Evolutionary conservation across 2,113 vertebrate genomes (phyloP), one percentile per base, ranked within the genome.

Genomic region (Elanoides forficatus): DNA sequence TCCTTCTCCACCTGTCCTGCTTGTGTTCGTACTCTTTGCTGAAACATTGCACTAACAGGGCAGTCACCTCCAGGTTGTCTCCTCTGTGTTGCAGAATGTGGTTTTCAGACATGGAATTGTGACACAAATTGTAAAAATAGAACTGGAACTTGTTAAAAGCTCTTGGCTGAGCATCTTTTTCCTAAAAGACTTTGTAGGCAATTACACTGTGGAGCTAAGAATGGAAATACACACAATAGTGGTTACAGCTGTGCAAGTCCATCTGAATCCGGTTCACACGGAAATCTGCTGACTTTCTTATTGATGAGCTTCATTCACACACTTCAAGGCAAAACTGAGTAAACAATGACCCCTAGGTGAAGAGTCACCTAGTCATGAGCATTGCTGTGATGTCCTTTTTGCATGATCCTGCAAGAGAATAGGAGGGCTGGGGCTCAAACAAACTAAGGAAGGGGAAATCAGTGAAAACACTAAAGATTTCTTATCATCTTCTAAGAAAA

Each of bases 141-240:
- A 81, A n/a, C 42, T 93, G 60, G 36, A 36, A 58, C 32, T 62
- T 81, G 47, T 67, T 75, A 73, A 95, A 89, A 95, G 50, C 36
- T 59, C 45, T 94, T 15, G 19, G 22, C 86, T 88, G 83, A 95
- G 36, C 25, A 42, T 70, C 43, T 85, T 94, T 95, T 96, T 91
- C 93, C 94, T 76, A 73, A 87, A 90, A 74, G 81, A 6, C 81
- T 95, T 95, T 72, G 62, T 50, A 84, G 80, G 91, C 72, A 95
- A 52, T 93, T 91, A 86, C 6, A 14, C 27, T 15, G 25, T 34
- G 26, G 45, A 90, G 27, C 56, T 67, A 50, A 86, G 62, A 15
- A 70, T 82, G 95, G 96, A 93, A 93, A 95, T 45, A 60, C 26
- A 34, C 62, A 85, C 93, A 91, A 60, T 13, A 85, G 91, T 2